Base-by-base conservation (phyloP, 2,113 vertebrate species). In the Cyrtonyx montezumae region DNA sequence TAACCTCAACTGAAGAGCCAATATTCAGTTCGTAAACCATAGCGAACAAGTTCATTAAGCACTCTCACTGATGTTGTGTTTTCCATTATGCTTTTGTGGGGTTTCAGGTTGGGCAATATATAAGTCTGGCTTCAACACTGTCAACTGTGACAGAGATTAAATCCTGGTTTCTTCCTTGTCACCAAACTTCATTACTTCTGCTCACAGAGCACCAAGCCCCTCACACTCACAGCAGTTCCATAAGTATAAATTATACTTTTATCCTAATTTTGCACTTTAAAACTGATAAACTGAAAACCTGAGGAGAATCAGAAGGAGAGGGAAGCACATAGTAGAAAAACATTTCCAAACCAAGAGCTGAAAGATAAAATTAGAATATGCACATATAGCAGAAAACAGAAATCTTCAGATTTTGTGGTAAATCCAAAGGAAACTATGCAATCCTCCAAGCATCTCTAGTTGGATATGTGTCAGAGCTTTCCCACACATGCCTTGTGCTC, bases 391-490 rank as follows among this genome's bases (percentile, higher is more conserved):
- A 87, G 46, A 79, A 94, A 93, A 87, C 53, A 84, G 55, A 53
- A 89, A 43, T 86, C 73, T 75, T 71, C 69, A 81, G 78, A 88
- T 84, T 92, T 74, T 3, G 14, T 79, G 70, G 84, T 66, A 84
- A 95, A 87, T 92, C 88, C 75, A 88, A 81, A 82, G n/a, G 84
- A 82, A 96, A 83, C 42, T 87, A 87, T 84, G 75, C 77, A 74
- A 88, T 88, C 59, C 63, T 84, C 70, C 74, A 76, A 91, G 92
- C 75, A 92, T 74, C 89, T 79, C 75, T 46, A 63, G 77, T 15
- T 91, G 82, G 91, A 79, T 84, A 20, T 5, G n/a, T 84, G 84
- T 92, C 70, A 96, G 81, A 89, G 89, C 81, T 87, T 91, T 92
- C 84, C 65, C 81, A 93, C 84, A 94, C 71, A 92, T 43, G 45